These are phyloP conservation scores for Neodiprion pinetum DNA, from an alignment of 1,140 invertebrate genomes.

Conservation along the genomic window DNA sequence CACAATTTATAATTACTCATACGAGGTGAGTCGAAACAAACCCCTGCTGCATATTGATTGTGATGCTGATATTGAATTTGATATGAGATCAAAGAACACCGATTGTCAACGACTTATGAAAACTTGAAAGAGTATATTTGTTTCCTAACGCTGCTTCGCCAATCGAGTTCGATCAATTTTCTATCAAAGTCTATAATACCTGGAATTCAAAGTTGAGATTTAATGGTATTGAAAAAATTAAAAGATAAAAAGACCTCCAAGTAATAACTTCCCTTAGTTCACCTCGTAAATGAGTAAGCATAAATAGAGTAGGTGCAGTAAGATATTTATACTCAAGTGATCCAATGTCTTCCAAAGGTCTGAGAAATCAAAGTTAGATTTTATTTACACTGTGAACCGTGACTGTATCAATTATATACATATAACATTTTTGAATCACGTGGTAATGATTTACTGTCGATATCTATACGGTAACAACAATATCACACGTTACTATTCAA, in stretches of 20 bases:
- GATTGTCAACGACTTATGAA: too few relatives aligned
- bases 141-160: too few relatives aligned
- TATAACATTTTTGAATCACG: not conserved
- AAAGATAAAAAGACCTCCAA: not conserved
- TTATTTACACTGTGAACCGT: not conserved
- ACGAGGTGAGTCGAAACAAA: not conserved
- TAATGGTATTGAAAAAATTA: too few relatives aligned
- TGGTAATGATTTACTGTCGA: not conserved
- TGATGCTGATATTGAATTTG: too few relatives aligned
- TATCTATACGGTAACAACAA: not conserved
- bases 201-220: too few relatives aligned
- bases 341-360: slow-evolving; percentile 47
- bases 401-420: not conserved
- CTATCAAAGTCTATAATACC: too few relatives aligned
- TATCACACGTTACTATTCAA: not conserved
- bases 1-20: not conserved
- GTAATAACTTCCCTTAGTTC: not conserved
- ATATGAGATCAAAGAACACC: too few relatives aligned
- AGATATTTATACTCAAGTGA: slow-evolving; percentile 32
- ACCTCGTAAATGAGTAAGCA: not conserved
- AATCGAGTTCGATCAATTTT: too few relatives aligned
- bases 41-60: too few relatives aligned
- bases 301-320: not conserved
- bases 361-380: not conserved
- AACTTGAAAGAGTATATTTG: too few relatives aligned